These are phyloP conservation scores for Cyclopterus lumpus DNA, from an alignment of 2,797 vertebrate genomes.

Conservation along the genomic window DNA sequence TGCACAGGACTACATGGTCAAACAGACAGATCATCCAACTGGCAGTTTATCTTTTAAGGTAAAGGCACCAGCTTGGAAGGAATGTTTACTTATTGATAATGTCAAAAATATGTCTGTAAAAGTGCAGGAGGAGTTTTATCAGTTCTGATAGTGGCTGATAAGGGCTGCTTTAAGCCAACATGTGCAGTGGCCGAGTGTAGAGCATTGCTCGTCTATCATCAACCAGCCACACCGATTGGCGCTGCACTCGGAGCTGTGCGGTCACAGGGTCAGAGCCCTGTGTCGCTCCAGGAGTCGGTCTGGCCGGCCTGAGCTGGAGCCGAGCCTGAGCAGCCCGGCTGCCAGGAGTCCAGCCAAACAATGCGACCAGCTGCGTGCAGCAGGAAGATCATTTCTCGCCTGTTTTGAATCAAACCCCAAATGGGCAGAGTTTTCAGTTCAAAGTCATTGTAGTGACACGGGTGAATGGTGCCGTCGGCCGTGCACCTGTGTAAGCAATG, in stretches of 20 bases:
- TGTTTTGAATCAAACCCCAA: conserved; percentile 41
- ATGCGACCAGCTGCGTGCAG: conserved; percentile 33
- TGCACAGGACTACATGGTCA: neutral
- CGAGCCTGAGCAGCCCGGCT: conserved; percentile 2
- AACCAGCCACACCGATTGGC: conserved; percentile 5
- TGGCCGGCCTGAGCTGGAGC: conserved; percentile 28
- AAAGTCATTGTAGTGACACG: conserved; percentile 33
- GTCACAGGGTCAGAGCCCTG: conserved; percentile 41
- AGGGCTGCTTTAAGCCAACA: neutral
- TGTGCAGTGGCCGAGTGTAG: neutral
- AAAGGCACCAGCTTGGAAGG: neutral
- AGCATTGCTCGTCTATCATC: conserved; percentile 5
- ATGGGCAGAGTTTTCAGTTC: conserved; percentile 12
- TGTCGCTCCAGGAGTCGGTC: conserved; percentile 15
- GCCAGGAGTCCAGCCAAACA: conserved; percentile 36
- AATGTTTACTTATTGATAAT: neutral
- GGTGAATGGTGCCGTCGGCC: conserved; percentile 25
- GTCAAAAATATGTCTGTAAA: neutral
- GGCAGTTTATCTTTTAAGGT: neutral
- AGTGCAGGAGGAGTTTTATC: neutral
- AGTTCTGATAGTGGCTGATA: neutral
- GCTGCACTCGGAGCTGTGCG: conserved; percentile 4
- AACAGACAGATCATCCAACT: neutral
- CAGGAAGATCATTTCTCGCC: conserved; percentile 39
- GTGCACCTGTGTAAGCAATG: conserved; percentile 56